Conservation (phyloP, 1,140 invertebrate genomes). For the Acromyrmex charruanus region DNA sequence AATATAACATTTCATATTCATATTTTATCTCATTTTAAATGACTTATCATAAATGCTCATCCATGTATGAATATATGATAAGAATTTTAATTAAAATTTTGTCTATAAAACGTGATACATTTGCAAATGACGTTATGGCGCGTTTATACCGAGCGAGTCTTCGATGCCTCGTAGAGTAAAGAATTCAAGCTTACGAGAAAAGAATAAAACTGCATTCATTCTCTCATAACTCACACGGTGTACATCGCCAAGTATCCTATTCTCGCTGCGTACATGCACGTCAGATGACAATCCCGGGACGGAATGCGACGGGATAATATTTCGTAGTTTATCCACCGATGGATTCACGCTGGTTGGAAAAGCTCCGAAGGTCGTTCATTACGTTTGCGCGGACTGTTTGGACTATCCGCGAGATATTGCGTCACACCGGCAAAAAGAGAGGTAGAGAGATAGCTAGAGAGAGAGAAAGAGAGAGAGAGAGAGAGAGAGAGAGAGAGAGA, state of each 20-base stretch:
- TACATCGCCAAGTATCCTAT: conserved; percentile 18
- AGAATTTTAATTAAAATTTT: not conserved
- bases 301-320: conserved; percentile 61
- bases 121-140: not conserved
- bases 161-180: not conserved
- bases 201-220: conserved; percentile 10
- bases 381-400: conserved; percentile 38
- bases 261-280: conserved; percentile 26
- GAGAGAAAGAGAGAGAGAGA: not conserved
- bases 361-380: conserved; percentile 51
- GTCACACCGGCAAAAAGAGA: not conserved
- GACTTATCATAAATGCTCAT: not conserved
- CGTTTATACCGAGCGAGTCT: not conserved
- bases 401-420: conserved; percentile 50
- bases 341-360: conserved; percentile 10
- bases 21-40: conserved; percentile 22
- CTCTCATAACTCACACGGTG: conserved; percentile 15
- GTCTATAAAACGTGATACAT: not conserved
- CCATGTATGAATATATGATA: not conserved
- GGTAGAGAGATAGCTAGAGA: conserved; percentile 1
- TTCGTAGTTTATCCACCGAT: conserved; percentile 59
- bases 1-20: not conserved
- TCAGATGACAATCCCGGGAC: conserved; percentile 33
- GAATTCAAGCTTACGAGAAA: not conserved
- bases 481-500: not conserved